Conservation (phyloP, 2,113 vertebrate species). For the Halichoerus grypus region DNA sequence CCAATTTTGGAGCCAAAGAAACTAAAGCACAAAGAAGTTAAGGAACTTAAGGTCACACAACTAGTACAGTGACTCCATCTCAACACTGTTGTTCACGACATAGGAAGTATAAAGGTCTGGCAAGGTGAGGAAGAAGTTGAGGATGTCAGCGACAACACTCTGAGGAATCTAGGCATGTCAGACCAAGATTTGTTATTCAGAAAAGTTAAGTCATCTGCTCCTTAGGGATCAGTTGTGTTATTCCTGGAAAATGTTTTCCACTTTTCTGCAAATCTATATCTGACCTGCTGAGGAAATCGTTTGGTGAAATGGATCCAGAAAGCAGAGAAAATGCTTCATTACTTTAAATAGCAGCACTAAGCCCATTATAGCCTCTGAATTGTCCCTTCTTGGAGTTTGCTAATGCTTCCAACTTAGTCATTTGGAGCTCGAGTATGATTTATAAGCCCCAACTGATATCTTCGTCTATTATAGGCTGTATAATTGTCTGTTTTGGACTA, state of each 20-base stretch:
- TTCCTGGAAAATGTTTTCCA: conserved; percentile 77
- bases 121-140: background rate
- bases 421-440: conserved; percentile 25
- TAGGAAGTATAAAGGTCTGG: background rate
- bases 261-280: conserved; percentile 76
- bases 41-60: background rate
- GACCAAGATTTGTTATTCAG: conserved; percentile 23
- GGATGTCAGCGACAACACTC: background rate
- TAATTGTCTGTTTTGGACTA: background rate
- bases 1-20: conserved; percentile 43
- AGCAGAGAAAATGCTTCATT: conserved; percentile 76
- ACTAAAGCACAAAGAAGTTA: background rate
- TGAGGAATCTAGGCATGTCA: background rate
- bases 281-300: conserved; percentile 74
- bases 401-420: conserved; percentile 50
- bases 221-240: conserved; percentile 61
- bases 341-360: conserved; percentile 70
- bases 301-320: conserved; percentile 66
- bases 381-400: conserved; percentile 47
- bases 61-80: background rate
- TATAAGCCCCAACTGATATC: background rate
- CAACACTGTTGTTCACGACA: background rate
- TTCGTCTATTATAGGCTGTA: background rate
- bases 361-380: conserved; percentile 51
- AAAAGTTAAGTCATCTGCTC: conserved; percentile 64